Evolutionary conservation across 2,888 invertebrate species (phyloP), one percentile per base, ranked within the genome.

Genomic region (Sialis fuliginosa): DNA sequence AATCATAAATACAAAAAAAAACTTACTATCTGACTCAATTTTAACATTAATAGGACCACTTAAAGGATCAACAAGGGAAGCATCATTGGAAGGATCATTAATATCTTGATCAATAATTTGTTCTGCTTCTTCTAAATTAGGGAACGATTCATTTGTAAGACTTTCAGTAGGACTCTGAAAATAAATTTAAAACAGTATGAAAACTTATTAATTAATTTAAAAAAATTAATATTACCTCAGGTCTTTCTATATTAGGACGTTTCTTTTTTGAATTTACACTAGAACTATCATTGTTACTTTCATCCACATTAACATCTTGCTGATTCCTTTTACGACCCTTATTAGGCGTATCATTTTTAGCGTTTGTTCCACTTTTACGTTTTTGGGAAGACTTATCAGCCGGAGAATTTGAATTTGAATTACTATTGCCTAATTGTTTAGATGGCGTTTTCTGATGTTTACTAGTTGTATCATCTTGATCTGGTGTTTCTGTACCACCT

Each of bases 141-240:
- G 81, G 57, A 85, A 87, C 57, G 87, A 87, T 59, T 87, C 88
- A 52, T 87, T 85, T 42, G 86, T 86, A 50, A 86, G 74, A 60
- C 87, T 88, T 60, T 82, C 84, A 39, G 83, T 79, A 9, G 89
- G 89, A 66, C 88, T 89, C 58, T 81, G 76, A 61, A 63, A 56
- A 72, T 74, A 22, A 33, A 33, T 34, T 39, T 46, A 30, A 42
- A 33, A 41, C 13, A 30, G 12, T 7, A 8, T 41, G 5, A 41
- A 41, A 10, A 7, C 7, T 9, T 12, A 5, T 13, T 9, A 30
- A 41, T 10, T 13, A 12, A 30, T 41, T 41, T 22, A 9, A 30
- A 41, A 5, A 9, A 6, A 13, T 13, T 41, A n/a, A 6, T 44
- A 37, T 48, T 49, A 56, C 57, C 52, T 66, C 66, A 4, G 65